A percentile compares a stretch with the other conserved stretches of the same genome.
These are phyloP conservation scores for Syngnathoides biaculeatus DNA, from an alignment of 2,113 vertebrate species.

Conservation along the genomic window DNA sequence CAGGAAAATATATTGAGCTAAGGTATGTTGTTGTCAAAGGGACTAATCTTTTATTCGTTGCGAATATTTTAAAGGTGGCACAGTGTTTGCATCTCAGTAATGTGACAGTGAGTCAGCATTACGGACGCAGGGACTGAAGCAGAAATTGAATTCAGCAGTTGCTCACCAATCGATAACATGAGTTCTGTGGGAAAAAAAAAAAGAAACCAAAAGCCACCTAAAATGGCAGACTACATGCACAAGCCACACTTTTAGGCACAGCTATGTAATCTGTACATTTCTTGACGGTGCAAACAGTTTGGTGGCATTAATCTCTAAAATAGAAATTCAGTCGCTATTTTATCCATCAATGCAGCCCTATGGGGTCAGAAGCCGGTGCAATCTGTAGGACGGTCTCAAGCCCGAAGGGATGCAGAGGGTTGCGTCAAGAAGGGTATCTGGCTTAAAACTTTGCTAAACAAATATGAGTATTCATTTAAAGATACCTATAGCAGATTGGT, in stretches of 20 bases:
- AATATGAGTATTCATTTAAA: too few relatives aligned
- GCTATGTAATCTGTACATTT: not conserved
- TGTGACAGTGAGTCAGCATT: constrained; percentile 7
- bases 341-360: too few relatives aligned
- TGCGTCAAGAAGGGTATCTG: too few relatives aligned
- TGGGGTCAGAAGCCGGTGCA: too few relatives aligned
- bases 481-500: too few relatives aligned
- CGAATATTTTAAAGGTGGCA: not conserved
- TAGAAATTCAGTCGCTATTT: too few relatives aligned
- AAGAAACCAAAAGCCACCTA: too few relatives aligned
- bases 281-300: too few relatives aligned
- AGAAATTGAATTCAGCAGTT: constrained; percentile 10
- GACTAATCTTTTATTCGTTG: not conserved
- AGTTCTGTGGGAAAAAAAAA: too few relatives aligned
- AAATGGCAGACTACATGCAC: not conserved
- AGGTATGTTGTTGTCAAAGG: not conserved
- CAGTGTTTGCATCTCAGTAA: not conserved
- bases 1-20: not conserved
- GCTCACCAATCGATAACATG: constrained; percentile 3
- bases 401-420: too few relatives aligned
- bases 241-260: not conserved
- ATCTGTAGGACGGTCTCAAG: too few relatives aligned
- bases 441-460: too few relatives aligned
- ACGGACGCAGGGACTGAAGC: not conserved
- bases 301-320: not conserved